These are phyloP conservation scores for Dipodomys merriami DNA, from an alignment of 2,113 vertebrate species.

Conservation along the genomic window DNA sequence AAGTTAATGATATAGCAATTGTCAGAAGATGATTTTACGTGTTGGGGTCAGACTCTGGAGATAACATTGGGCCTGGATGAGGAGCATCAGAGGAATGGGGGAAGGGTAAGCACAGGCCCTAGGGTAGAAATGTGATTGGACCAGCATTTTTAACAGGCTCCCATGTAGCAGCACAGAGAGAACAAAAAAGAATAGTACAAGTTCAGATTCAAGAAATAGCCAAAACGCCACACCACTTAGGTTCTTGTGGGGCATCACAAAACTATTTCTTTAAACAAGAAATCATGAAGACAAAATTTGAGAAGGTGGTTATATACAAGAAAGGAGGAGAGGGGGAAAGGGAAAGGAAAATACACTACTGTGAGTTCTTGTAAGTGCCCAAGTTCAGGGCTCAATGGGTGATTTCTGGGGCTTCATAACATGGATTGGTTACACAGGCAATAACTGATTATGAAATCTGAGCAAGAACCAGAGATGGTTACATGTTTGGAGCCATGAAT, in stretches of 20 bases:
- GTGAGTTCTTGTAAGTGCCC: background rate
- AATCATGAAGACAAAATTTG: background rate
- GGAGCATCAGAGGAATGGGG: background rate
- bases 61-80: background rate
- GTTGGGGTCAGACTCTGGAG: background rate
- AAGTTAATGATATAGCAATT: no score
- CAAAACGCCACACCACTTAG: background rate
- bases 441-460: background rate
- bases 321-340: background rate
- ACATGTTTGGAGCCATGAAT: background rate
- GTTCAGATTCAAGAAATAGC: background rate
- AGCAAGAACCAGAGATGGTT: background rate
- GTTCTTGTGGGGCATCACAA: background rate
- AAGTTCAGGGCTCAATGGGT: background rate
- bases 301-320: background rate
- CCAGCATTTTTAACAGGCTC: no score
- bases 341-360: background rate
- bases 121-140: background rate
- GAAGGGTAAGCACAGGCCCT: background rate
- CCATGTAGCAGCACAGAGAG: fast-evolving
- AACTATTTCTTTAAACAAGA: background rate
- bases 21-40: background rate
- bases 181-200: background rate
- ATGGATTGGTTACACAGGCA: background rate
- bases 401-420: background rate